Evolutionary conservation across 1,140 invertebrate species (phyloP).

Genomic region (Lithobius niger): DNA sequence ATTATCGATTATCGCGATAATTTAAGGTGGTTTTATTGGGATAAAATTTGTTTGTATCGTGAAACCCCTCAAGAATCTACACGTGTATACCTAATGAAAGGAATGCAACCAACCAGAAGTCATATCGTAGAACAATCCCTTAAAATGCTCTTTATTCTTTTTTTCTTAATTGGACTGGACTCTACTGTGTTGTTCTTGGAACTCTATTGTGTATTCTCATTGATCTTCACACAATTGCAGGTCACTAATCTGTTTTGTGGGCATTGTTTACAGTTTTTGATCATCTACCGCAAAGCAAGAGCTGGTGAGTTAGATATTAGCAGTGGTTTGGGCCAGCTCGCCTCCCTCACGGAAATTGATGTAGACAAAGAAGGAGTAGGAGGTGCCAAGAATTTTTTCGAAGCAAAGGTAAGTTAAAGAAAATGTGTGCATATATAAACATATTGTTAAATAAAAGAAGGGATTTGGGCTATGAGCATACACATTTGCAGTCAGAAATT

Average conservation of each 20-base stretch:
- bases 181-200: too few relatives aligned
- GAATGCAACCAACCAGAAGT: too few relatives aligned
- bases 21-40: too few relatives aligned
- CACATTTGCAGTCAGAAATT: too few relatives aligned
- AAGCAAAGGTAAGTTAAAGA: conserved; percentile 63
- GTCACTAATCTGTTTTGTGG: neutral
- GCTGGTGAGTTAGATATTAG: conserved; percentile 66
- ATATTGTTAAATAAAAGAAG: too few relatives aligned
- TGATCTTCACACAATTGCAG: neutral
- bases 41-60: too few relatives aligned
- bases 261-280: conserved; percentile 46
- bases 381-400: conserved; percentile 80
- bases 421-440: too few relatives aligned
- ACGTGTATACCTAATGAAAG: too few relatives aligned
- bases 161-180: conserved; percentile 13
- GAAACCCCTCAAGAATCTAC: too few relatives aligned
- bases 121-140: too few relatives aligned
- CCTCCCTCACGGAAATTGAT: conserved; percentile 68
- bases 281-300: conserved; percentile 75
- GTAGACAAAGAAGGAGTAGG: conserved; percentile 77
- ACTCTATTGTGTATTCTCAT: neutral
- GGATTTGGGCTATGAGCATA: too few relatives aligned
- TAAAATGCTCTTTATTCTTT: conserved; percentile 7
- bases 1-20: too few relatives aligned
- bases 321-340: conserved; percentile 66